Evolutionary conservation across 1,140 invertebrate genomes (phyloP).

Genomic region (Orchesella cincta): DNA sequence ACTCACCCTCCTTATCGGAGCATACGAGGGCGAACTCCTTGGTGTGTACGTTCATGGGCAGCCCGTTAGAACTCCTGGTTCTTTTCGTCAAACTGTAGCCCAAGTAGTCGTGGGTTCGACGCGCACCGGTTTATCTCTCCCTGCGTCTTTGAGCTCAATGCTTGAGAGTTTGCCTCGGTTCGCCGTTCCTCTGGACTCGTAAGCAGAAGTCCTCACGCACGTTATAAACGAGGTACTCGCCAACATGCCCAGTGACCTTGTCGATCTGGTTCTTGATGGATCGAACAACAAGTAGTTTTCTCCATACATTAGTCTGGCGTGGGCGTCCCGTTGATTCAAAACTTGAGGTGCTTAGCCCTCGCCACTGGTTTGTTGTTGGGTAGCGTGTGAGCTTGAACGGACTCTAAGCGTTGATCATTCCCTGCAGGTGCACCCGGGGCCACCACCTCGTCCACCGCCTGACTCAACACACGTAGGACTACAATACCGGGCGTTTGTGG

Average conservation of each 20-base stretch:
- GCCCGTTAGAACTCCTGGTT: slow-evolving; percentile 87
- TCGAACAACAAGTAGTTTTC: slow-evolving; percentile 65
- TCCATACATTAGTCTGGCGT: slow-evolving; percentile 10
- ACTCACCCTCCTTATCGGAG: slow-evolving; percentile 2
- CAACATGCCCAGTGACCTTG: slow-evolving; percentile 74
- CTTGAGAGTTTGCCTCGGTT: slow-evolving; percentile 69
- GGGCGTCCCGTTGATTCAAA: too few species aligned
- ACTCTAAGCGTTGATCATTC: slow-evolving; percentile 65
- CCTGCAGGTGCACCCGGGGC: slow-evolving; percentile 65
- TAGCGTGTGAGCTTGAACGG: slow-evolving; percentile 52
- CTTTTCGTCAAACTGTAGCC: slow-evolving; percentile 84
- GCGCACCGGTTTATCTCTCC: too few species aligned
- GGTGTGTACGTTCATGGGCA: slow-evolving; percentile 65
- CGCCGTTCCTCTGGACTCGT: slow-evolving; percentile 82
- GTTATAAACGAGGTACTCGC: slow-evolving; percentile 73
- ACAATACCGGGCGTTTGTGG: background rate
- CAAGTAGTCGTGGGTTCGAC: slow-evolving; percentile 70
- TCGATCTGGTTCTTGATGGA: slow-evolving; percentile 83
- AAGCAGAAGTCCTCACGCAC: slow-evolving; percentile 82
- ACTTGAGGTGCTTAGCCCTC: slow-evolving; percentile 61
- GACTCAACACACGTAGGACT: background rate
- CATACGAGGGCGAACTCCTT: slow-evolving; percentile 38
- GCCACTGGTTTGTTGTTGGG: slow-evolving; percentile 55
- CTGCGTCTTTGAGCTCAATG: slow-evolving; percentile 53
- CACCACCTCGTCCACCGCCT: slow-evolving; percentile 64